Conservation (phyloP, 2,888 invertebrate genomes). For the Agriopis marginaria region DNA sequence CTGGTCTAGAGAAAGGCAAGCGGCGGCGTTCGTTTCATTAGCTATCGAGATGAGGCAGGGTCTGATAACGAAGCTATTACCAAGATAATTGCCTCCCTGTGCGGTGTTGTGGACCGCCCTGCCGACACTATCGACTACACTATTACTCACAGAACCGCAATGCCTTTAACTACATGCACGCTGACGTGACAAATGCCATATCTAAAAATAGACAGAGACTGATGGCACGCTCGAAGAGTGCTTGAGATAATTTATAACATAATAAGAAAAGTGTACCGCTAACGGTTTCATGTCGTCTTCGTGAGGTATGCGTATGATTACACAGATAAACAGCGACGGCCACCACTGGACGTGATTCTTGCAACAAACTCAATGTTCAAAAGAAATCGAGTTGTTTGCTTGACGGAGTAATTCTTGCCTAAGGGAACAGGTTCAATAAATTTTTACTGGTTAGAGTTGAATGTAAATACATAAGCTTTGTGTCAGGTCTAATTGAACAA, state of each 20-base stretch:
- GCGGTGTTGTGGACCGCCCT: slow-evolving; percentile 53
- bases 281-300: slow-evolving; percentile 56
- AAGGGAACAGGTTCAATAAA: slow-evolving; percentile 21
- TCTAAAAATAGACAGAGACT: slow-evolving; percentile 47
- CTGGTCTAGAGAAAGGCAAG: slow-evolving; percentile 56
- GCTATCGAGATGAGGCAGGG: slow-evolving; percentile 66
- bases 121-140: slow-evolving; percentile 50
- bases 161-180: slow-evolving; percentile 47
- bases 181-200: slow-evolving; percentile 51
- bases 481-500: slow-evolving; percentile 40
- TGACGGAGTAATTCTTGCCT: slow-evolving; percentile 12
- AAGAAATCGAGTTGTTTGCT: slow-evolving; percentile 20
- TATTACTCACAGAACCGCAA: slow-evolving; percentile 45
- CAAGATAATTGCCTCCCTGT: slow-evolving; percentile 69
- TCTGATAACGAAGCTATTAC: slow-evolving; percentile 78
- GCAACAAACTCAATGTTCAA: slow-evolving; percentile 17
- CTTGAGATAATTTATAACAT: slow-evolving; percentile 45
- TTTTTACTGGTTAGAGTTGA: slow-evolving; percentile 32
- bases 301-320: slow-evolving; percentile 50
- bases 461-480: slow-evolving; percentile 36
- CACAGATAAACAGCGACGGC: slow-evolving; percentile 48
- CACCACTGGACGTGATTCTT: slow-evolving; percentile 42
- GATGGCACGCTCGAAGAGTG: slow-evolving; percentile 42
- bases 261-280: slow-evolving; percentile 52
- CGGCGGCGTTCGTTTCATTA: slow-evolving; percentile 64